Evolutionary conservation across 2,113 vertebrate genomes (phyloP).

Genomic region (Eurystomus gularis): DNA sequence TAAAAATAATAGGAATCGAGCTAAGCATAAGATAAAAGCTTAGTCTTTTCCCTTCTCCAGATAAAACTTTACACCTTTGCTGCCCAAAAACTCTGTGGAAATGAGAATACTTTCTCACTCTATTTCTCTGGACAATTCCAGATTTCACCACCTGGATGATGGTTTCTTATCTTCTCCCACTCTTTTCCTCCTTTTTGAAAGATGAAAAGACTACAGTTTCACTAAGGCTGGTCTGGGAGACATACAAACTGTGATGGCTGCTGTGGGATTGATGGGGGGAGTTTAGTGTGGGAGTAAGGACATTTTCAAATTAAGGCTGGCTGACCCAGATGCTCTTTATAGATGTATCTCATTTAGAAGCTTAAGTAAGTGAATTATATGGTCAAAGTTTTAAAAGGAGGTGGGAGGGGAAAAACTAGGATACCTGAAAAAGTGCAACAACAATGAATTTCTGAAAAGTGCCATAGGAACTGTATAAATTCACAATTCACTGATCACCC

Average conservation of each 20-base stretch:
- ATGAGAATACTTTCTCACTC: neutral
- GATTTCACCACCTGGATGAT: neutral
- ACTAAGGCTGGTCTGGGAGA: neutral
- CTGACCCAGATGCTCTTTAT: slow-evolving; percentile 33
- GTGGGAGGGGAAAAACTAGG: neutral
- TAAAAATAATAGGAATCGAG: neutral
- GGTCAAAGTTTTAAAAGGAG: slow-evolving; percentile 19
- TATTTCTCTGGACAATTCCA: neutral
- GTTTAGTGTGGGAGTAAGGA: slow-evolving; percentile 31
- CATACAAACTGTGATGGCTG: neutral
- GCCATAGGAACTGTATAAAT: neutral
- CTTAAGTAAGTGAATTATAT: neutral
- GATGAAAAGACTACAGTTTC: neutral
- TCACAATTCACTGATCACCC: neutral
- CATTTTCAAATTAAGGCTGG: slow-evolving; percentile 37
- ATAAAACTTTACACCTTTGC: neutral
- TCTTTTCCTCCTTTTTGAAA: neutral
- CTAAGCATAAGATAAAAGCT: neutral
- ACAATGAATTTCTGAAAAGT: neutral
- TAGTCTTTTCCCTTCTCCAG: neutral
- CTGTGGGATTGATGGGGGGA: slow-evolving; percentile 13
- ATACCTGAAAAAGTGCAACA: neutral
- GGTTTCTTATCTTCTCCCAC: neutral
- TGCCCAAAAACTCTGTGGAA: neutral
- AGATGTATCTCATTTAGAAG: slow-evolving; percentile 25